Evolutionary conservation across 2,113 vertebrate species (phyloP), one percentile per base, ranked within the genome.

Genomic region (Phoenicopterus ruber): DNA sequence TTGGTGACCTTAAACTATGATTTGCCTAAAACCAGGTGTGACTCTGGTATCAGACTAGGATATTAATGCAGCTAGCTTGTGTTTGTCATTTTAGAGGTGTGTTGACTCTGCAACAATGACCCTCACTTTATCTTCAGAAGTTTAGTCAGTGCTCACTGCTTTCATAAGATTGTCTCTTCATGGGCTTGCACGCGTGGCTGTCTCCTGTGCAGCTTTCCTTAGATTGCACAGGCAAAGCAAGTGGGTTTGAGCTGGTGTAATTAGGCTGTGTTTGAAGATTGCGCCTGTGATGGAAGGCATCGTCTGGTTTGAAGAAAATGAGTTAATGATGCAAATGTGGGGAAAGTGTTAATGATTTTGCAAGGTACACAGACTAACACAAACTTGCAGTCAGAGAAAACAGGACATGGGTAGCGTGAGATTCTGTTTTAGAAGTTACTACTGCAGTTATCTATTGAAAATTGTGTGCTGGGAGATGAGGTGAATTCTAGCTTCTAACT

Each of bases 111-210:
- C 8, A 93, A n/a, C 49, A 66, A 4, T 42, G 54, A 36, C 40
- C 16, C 10, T 90, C 8, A 19, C 54, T 82, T 58, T 46, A 26
- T 88, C 36, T 38, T 82, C 18, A 13, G 13, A 73, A 36, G 25
- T 47, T 44, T 40, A n/a, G 59, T 92, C 31, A 62, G 7, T 58
- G n/a, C 26, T 92, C 9, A 7, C 10, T 71, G 59, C 46, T 82
- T 77, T 85, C 21, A 1, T 81, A 73, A 54, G 31, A 55, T 57
- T 83, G 42, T 17, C 10, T 71, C 38, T 86, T 66, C 7, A 2
- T 61, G 58, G 46, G 8, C 42, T 80, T 77, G 26, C 10, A 9
- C 1, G 0, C 2, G 6, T 58, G 34, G 13, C 38, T 65, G 0
- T 79, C 19, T 71, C 25, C 54, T 69, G 21, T 34, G 32, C 65